Evolutionary conservation across 1,140 invertebrate genomes (phyloP).

Genomic region (Ostrea denselamellosa): DNA sequence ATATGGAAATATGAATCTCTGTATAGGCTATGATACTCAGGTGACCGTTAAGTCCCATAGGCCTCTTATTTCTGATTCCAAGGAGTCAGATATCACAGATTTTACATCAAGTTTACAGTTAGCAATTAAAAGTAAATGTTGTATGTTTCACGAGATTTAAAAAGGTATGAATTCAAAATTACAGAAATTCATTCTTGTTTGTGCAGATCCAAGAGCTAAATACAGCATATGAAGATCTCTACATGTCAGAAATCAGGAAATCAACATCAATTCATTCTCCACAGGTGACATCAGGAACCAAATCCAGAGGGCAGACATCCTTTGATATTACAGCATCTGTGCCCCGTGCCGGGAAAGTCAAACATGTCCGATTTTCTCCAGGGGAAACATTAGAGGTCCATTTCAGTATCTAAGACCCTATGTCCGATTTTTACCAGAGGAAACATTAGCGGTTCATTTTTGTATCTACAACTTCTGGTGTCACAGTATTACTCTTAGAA

Average conservation of each 20-base stretch:
- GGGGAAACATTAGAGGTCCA: background rate
- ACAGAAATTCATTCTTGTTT: too few relatives aligned
- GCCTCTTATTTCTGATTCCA: too few relatives aligned
- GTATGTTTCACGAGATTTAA: too few relatives aligned
- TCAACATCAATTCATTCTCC: background rate
- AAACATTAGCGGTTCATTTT: background rate
- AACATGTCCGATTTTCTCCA: constrained; percentile 2
- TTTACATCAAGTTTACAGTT: too few relatives aligned
- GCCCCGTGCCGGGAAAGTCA: background rate
- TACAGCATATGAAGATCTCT: background rate
- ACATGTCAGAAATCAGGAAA: background rate
- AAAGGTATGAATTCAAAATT: too few relatives aligned
- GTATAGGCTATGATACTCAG: too few relatives aligned
- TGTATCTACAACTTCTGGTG: background rate
- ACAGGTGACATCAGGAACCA: background rate
- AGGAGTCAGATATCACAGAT: too few relatives aligned
- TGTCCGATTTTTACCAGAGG: background rate
- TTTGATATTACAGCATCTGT: background rate
- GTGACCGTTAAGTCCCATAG: too few relatives aligned
- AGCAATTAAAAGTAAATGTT: too few relatives aligned
- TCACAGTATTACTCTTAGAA: too few relatives aligned
- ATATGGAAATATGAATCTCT: too few relatives aligned
- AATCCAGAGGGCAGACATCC: background rate
- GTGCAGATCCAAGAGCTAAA: background rate
- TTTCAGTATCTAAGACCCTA: background rate